A percentile compares a stretch with the other conserved stretches of the same genome.
phyloP scores from a whole-genome alignment of 2,797 vertebrate species.

The Micromesistius poutassou region DNA sequence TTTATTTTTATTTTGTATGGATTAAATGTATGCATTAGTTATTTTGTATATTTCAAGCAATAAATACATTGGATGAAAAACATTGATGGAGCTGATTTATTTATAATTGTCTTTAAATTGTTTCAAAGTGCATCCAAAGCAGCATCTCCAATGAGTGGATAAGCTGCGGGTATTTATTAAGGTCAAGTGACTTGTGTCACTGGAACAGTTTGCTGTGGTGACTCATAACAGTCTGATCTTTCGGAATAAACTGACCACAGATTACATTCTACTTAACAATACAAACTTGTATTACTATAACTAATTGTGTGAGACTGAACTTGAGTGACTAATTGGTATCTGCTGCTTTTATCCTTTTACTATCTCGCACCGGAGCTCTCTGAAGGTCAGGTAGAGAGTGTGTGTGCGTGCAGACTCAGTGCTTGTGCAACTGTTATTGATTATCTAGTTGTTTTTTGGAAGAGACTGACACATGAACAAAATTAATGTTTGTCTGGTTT shows the following conservation, averaged over 20 bases:
- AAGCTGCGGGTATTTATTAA: not conserved
- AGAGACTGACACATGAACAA: slow-evolving; percentile 23
- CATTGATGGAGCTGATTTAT: not conserved
- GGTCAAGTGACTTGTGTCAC: not conserved
- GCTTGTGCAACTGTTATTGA: slow-evolving; percentile 53
- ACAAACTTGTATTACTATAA: not conserved
- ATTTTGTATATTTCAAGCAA: not conserved
- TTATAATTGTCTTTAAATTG: not conserved
- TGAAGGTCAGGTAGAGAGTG: not conserved
- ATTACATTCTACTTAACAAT: not conserved
- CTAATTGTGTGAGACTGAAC: not conserved
- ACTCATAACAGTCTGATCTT: not conserved
- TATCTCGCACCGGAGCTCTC: not conserved
- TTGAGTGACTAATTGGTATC: not conserved
- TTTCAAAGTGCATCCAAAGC: not conserved
- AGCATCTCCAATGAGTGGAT: not conserved
- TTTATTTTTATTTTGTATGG: not conserved
- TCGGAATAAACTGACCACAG: not conserved
- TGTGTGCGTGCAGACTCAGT: not conserved
- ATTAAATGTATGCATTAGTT: not conserved
- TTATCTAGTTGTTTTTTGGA: slow-evolving; percentile 50
- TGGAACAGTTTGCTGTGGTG: not conserved
- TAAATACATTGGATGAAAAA: not conserved
- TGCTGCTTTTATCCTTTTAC: not conserved
- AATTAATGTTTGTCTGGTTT: slow-evolving; percentile 22